Evolutionary conservation across 1,140 invertebrate species (phyloP).

Genomic region (Asbolus verrucosus): DNA sequence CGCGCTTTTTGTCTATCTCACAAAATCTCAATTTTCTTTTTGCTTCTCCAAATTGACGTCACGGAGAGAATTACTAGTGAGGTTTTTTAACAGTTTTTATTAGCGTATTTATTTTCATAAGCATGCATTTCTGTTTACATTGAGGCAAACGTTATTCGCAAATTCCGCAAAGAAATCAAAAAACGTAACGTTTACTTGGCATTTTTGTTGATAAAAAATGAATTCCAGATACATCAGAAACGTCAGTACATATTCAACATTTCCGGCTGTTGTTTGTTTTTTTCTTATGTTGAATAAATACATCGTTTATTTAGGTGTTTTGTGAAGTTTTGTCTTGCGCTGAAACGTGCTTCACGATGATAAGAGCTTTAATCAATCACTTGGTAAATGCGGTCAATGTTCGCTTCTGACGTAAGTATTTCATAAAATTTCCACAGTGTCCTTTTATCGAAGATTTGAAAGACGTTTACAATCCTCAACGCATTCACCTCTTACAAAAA

Average conservation of each 20-base stretch:
- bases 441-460: constrained; percentile 33
- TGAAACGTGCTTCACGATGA: constrained; percentile 26
- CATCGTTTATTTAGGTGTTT: constrained; percentile 18
- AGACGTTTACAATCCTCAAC: constrained; percentile 31
- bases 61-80: constrained; percentile 30
- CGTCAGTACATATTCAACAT: too few relatives aligned
- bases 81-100: neutral
- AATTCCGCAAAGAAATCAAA: too few relatives aligned
- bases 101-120: constrained; percentile 34
- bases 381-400: constrained; percentile 32
- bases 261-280: too few relatives aligned
- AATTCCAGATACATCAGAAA: too few relatives aligned
- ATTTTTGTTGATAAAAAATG: too few relatives aligned
- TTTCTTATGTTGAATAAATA: constrained; percentile 15
- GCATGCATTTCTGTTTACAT: neutral
- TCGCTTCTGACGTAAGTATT: constrained; percentile 27
- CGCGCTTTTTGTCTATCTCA: constrained; percentile 38
- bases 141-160: neutral
- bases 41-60: constrained; percentile 38
- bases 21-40: constrained; percentile 43
- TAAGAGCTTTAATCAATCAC: constrained; percentile 35
- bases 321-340: constrained; percentile 13
- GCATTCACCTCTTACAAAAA: constrained; percentile 31
- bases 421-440: constrained; percentile 33
- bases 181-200: too few relatives aligned